Conservation (phyloP, 2,888 invertebrate species). For the Gymnoscelis rufifasciata region DNA sequence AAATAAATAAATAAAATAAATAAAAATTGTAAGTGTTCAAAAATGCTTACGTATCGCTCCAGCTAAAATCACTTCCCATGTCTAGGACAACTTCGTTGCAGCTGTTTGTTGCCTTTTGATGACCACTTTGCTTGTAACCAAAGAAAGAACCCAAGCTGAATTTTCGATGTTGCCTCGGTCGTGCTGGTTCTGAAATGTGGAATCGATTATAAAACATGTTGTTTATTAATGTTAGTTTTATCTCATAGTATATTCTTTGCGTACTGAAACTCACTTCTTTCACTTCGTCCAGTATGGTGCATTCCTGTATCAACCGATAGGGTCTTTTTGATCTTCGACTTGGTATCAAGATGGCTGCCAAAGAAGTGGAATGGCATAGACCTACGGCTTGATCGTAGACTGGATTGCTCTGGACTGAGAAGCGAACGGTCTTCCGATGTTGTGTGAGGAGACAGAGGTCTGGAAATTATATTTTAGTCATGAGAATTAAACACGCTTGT, state of each 20-base stretch:
- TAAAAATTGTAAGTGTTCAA: not conserved
- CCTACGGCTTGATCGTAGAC: conserved; percentile 53
- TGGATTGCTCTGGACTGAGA: conserved; percentile 66
- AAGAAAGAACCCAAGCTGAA: conserved; percentile 74
- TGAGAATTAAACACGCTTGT: too few species aligned
- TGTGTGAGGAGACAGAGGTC: conserved; percentile 70
- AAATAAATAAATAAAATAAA: too few species aligned
- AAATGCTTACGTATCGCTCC: conserved; percentile 61
- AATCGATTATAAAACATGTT: too few species aligned
- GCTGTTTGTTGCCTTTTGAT: conserved; percentile 47
- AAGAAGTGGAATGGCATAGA: conserved; percentile 68
- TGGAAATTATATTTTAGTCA: conserved; percentile 29
- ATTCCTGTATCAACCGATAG: conserved; percentile 74
- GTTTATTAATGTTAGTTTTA: too few species aligned
- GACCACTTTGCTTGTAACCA: conserved; percentile 50
- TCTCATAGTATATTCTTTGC: too few species aligned
- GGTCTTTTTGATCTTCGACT: conserved; percentile 72
- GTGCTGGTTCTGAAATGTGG: conserved; percentile 33
- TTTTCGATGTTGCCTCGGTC: conserved; percentile 61
- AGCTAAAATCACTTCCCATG: conserved; percentile 69
- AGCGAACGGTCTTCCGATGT: conserved; percentile 69
- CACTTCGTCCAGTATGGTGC: conserved; percentile 71
- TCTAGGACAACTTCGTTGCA: conserved; percentile 68
- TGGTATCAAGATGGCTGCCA: conserved; percentile 65
- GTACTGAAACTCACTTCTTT: conserved; percentile 49